These are phyloP conservation scores for Ceratotherium simum DNA, from an alignment of 2,113 vertebrate species.

Conservation along the genomic window DNA sequence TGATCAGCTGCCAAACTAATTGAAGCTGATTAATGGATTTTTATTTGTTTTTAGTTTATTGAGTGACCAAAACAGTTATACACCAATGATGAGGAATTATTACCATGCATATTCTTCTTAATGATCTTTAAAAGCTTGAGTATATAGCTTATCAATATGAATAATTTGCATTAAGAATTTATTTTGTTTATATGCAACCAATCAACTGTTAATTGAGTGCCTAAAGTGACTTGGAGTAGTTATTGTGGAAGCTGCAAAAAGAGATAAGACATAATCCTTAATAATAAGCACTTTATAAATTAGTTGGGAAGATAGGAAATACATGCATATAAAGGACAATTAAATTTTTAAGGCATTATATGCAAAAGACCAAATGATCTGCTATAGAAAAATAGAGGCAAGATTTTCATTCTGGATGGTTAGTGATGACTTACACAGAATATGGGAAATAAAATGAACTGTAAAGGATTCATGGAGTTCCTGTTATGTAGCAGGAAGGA, in stretches of 20 bases:
- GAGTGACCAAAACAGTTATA: conserved; percentile 15
- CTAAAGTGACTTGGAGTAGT: background rate
- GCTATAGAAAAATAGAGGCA: background rate
- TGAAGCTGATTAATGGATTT: conserved; percentile 33
- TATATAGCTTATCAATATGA: conserved; percentile 11
- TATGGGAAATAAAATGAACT: background rate
- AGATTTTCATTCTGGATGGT: background rate
- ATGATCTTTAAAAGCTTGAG: conserved; percentile 23
- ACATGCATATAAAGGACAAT: background rate
- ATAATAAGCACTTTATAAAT: conserved; percentile 21
- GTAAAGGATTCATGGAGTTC: background rate
- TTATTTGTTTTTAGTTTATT: conserved; percentile 31
- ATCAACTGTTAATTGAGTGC: conserved; percentile 28
- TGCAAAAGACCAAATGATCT: conserved; percentile 14
- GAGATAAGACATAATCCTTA: background rate
- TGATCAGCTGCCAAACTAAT: conserved; percentile 6
- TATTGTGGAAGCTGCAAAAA: conserved; percentile 2
- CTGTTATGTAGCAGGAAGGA: background rate
- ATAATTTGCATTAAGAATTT: conserved; percentile 18
- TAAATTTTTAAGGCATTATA: background rate
- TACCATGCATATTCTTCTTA: background rate
- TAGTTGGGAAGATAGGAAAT: background rate
- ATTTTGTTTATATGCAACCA: conserved; percentile 43
- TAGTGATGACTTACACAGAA: background rate
- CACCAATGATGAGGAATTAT: conserved; percentile 22